Evolutionary conservation across 2,113 vertebrate species (phyloP), one percentile per base, ranked within the genome.

Genomic region (Galemys pyrenaicus): DNA sequence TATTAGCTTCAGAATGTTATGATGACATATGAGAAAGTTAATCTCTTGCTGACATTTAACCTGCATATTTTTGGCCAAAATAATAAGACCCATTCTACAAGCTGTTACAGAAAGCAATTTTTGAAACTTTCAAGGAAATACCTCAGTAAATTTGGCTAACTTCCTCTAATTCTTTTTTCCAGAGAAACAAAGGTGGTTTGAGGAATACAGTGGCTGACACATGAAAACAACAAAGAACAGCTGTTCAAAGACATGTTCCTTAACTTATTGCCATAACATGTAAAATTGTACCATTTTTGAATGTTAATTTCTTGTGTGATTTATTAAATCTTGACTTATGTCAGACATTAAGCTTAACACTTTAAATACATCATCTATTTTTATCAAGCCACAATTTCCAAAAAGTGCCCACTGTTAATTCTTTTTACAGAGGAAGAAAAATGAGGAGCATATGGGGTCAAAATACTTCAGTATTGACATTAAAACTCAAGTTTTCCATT

Each of bases 1-100:
- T 86, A 83, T 87, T 81, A 90, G 94, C 71, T 39, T 91, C 85
- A 74, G n/a, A 91, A 88, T 67, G 32, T 86, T 62, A 83, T 89
- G 74, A 93, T 79, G 64, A 67, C 74, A 78, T 58, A 79, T 41
- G 94, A 96, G 84, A 94, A 84, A 95, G 28, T 75, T 87, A 87
- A 94, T 92, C n/a, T 93, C 44, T 35, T 89, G 30, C 67, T 97
- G 94, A 96, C 54, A 92, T 96, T 92, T 93, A 93, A 81, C 80
- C 75, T 95, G 67, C 58, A 87, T 95, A n/a, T 90, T 65, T 94
- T 54, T 41, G 17, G 67, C 49, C 90, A 90, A 96, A 94, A 85
- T 94, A 95, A 81, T 64, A 91, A 95, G 24, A 84, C 7, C 3
- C n/a, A 35, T 64, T 94, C 58, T 62, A 83, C 7, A 87, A 96